Evolutionary conservation across 2,113 vertebrate species (phyloP).

Genomic region (Tyto alba): DNA sequence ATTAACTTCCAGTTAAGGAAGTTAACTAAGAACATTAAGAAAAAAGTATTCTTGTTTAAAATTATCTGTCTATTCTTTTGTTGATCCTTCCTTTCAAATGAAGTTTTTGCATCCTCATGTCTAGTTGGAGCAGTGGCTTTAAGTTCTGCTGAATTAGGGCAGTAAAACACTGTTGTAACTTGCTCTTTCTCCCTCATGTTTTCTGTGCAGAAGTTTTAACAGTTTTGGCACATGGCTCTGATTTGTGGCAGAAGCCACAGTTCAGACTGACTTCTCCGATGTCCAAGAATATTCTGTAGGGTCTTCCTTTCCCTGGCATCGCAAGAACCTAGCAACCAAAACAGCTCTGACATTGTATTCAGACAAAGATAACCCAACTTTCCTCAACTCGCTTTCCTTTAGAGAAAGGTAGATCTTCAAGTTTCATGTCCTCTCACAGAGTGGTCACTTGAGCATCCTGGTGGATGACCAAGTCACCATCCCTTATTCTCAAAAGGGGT

Average conservation of each 20-base stretch:
- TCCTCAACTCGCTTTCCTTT: neutral
- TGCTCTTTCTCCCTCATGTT: neutral
- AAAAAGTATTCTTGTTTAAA: neutral
- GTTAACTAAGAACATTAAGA: neutral
- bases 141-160: neutral
- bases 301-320: neutral
- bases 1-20: neutral
- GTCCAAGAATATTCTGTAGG: neutral
- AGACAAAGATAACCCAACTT: neutral
- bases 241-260: neutral
- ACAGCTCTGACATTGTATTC: neutral
- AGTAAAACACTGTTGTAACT: neutral
- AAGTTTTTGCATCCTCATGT: neutral
- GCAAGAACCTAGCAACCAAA: neutral
- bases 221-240: neutral
- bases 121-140: neutral
- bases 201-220: neutral
- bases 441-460: neutral
- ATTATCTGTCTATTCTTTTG: neutral
- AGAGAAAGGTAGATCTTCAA: neutral
- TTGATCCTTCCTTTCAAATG: neutral
- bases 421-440: neutral
- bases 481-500: neutral
- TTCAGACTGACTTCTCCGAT: neutral
- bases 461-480: neutral